phyloP scores from a whole-genome alignment of 2,113 vertebrate species.

The Eublepharis macularius region DNA sequence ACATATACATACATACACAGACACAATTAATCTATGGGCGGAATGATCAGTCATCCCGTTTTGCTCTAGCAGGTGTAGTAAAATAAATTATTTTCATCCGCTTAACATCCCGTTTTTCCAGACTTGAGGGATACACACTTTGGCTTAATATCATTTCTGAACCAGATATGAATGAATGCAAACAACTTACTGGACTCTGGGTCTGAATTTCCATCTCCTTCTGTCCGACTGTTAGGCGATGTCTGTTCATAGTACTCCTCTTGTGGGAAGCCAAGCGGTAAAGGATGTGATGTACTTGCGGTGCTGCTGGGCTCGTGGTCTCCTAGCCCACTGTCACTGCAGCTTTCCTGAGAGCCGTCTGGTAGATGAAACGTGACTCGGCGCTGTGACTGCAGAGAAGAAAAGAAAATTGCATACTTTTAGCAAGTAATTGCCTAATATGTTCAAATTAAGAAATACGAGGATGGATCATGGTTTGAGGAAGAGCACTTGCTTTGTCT shows the following conservation, averaged over 20 bases:
- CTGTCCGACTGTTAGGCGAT: constrained; percentile 92
- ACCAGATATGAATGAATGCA: neutral
- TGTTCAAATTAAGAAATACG: constrained; percentile 39
- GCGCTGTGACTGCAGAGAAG: constrained; percentile 85
- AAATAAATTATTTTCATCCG: neutral
- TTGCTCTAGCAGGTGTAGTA: neutral
- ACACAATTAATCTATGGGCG: neutral
- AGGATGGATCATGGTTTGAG: too few species aligned
- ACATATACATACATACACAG: neutral
- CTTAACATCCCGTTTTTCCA: neutral
- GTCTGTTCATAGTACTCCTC: constrained; percentile 92
- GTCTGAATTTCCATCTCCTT: constrained; percentile 97
- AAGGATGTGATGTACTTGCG: constrained; percentile 80
- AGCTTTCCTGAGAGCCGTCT: constrained; percentile 94
- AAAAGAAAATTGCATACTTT: constrained; percentile 62
- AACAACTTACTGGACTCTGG: constrained; percentile 94
- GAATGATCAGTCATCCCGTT: neutral
- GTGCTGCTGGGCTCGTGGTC: constrained; percentile 82
- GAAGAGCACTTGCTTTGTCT: too few species aligned
- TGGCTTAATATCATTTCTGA: neutral
- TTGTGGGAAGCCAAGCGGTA: constrained; percentile 88
- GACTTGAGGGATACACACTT: neutral
- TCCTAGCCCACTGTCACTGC: constrained; percentile 89
- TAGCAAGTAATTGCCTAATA: constrained; percentile 55
- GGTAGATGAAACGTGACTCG: constrained; percentile 97